These are phyloP conservation scores for Cirrhinus mrigala DNA, from an alignment of 2,797 vertebrate species.

Conservation along the genomic window DNA sequence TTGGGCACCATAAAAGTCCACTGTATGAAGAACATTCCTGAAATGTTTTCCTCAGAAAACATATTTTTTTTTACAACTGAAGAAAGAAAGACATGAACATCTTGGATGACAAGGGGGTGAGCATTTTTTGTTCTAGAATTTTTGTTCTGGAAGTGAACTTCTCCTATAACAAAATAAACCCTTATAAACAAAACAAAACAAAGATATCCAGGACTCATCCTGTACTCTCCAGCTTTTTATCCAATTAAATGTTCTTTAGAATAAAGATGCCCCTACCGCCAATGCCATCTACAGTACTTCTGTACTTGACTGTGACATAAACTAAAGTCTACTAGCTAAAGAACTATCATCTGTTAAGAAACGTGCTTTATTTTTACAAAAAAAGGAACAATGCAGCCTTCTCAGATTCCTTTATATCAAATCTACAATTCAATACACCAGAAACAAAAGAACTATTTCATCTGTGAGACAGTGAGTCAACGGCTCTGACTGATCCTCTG, in stretches of 20 bases:
- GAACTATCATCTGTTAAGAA: not conserved
- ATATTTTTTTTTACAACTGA: too few species aligned
- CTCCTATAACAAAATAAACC: too few species aligned
- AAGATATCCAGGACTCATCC: not conserved
- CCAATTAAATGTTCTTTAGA: not conserved
- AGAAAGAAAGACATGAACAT: too few species aligned
- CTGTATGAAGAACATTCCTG: too few species aligned
- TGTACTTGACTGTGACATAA: not conserved
- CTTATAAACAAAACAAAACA: too few species aligned
- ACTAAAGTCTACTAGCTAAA: not conserved
- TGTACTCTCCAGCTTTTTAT: not conserved
- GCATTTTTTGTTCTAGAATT: too few species aligned
- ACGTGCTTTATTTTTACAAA: not conserved
- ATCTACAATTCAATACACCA: not conserved
- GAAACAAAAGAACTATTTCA: slow-evolving; percentile 19
- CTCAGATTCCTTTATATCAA: not conserved
- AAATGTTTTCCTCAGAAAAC: too few species aligned
- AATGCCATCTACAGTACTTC: not conserved
- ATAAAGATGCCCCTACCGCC: not conserved
- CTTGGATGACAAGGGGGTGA: too few species aligned
- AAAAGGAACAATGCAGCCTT: not conserved
- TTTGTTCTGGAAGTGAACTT: too few species aligned
- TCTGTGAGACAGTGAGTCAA: slow-evolving; percentile 25
- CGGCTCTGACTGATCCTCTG: slow-evolving; percentile 15
- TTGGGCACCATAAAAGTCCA: too few species aligned